Evolutionary conservation across 2,797 vertebrate species (phyloP).

Genomic region (Eupleurogrammus muticus): DNA sequence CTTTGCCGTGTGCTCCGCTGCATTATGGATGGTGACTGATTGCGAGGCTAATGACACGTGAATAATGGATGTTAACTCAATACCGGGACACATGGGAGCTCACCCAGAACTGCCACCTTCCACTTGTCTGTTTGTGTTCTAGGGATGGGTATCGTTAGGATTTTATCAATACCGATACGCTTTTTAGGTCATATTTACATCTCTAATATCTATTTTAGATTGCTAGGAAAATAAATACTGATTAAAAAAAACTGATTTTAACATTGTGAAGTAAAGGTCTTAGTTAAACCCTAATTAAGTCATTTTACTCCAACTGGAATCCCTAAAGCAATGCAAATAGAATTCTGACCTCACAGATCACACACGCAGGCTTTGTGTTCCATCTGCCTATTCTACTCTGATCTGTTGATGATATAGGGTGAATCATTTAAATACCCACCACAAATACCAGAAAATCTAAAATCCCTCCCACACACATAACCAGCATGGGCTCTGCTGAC

Average conservation of each 20-base stretch:
- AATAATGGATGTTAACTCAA: conserved; percentile 67
- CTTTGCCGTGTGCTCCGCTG: not conserved
- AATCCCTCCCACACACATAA: conserved; percentile 11
- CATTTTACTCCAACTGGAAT: conserved; percentile 22
- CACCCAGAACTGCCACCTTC: conserved; percentile 22
- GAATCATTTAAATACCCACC: conserved; percentile 25
- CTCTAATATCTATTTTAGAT: too few relatives aligned
- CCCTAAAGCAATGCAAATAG: conserved; percentile 8
- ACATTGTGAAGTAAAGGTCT: not conserved
- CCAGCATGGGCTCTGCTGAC: not conserved
- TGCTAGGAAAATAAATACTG: too few relatives aligned
- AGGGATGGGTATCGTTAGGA: not conserved
- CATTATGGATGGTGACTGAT: conserved; percentile 61
- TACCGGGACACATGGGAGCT: conserved; percentile 43
- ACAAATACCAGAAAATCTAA: conserved; percentile 27
- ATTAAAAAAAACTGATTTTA: too few relatives aligned
- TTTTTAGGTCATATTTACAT: too few relatives aligned
- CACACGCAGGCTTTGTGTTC: conserved; percentile 9
- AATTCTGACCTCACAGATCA: conserved; percentile 19
- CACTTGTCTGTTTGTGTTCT: conserved; percentile 5
- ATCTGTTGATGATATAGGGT: not conserved
- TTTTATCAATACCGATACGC: too few relatives aligned
- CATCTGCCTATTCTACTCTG: conserved; percentile 35
- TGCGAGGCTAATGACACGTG: conserved; percentile 54
- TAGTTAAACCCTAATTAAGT: conserved; percentile 24